phyloP scores from a whole-genome alignment of 2,113 vertebrate genomes.

The Casuarius casuarius region DNA sequence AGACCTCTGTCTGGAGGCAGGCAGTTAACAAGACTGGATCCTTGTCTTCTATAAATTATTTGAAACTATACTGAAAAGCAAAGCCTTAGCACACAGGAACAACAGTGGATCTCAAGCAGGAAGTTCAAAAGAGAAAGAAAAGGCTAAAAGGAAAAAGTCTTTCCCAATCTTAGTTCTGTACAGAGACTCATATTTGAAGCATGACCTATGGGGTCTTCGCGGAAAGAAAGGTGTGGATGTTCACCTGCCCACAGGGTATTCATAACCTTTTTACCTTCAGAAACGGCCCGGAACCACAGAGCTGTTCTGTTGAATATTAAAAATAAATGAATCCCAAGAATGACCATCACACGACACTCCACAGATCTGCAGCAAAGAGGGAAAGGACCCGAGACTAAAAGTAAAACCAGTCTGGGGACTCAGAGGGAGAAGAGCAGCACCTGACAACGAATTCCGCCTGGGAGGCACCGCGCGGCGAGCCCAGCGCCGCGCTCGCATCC shows the following conservation, averaged over 20 bases:
- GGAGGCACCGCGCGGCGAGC: neutral
- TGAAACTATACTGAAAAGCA: neutral
- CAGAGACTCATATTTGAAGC: neutral
- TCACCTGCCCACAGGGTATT: neutral
- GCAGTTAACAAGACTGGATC: slow-evolving; percentile 24
- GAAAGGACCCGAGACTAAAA: fast-evolving
- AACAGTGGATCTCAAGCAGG: neutral
- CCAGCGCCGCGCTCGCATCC: too few species aligned
- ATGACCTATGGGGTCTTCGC: neutral
- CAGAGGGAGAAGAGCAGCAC: neutral
- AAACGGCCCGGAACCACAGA: neutral
- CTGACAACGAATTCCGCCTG: neutral
- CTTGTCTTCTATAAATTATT: neutral
- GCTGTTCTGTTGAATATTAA: neutral
- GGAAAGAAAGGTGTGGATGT: neutral
- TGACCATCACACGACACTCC: neutral
- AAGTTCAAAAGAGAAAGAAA: neutral
- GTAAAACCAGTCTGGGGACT: neutral
- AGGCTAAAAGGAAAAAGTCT: neutral
- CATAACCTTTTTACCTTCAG: neutral
- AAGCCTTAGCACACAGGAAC: neutral
- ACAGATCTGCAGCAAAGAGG: fast-evolving
- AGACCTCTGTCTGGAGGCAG: slow-evolving; percentile 8
- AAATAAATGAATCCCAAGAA: neutral
- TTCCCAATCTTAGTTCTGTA: neutral